Base-by-base conservation (phyloP, 2,888 invertebrate genomes). In the Mactromeris polynyma region DNA sequence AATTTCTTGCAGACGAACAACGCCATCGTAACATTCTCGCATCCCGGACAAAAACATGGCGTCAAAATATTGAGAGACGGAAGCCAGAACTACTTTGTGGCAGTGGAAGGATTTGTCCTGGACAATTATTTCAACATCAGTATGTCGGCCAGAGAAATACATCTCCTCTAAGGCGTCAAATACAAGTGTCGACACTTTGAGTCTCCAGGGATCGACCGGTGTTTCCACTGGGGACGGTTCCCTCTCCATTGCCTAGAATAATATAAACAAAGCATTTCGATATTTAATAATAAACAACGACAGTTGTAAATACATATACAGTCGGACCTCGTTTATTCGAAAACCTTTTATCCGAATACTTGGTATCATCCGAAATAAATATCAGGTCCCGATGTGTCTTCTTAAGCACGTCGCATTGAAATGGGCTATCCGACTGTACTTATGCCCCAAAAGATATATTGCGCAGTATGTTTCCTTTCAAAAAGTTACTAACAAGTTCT, bases 1-100 rank as follows among this genome's bases (percentile, higher is more conserved):
- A 54, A 99, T 91, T 14, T 90, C 93, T 19, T 93, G 93, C 38
- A 94, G 78, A 19, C 82, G 90, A 2, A 94, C 94, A 4, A 91
- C 82, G 11, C 93, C 93, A 73, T 94, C 93, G 26, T 92, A 90
- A 54, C 94, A 93, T 87, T 94, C 94, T 11, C 91, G 83, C 94
- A 94, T 94, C 17, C 94, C 94, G 0, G 94, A 94, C 2, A 93
- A 91, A 89, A 94, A 94, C 94, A 94, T 94, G 40, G 94, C 94
- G 82, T 94, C 94, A 78, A 94, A 94, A 73, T 94, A 94, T 31
- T 93, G 93, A 31, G 94, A 94, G 26, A 93, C 93, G 11, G 95
- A 91, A 9, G 95, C 94, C 9, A 95, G 92, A 9, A 95, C 90
- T 33, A 94, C 89, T 88, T 94, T 93, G 85, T 95, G 95, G 54